Base-by-base conservation (phyloP, 2,888 invertebrate genomes). In the Blastobasis adustella region DNA sequence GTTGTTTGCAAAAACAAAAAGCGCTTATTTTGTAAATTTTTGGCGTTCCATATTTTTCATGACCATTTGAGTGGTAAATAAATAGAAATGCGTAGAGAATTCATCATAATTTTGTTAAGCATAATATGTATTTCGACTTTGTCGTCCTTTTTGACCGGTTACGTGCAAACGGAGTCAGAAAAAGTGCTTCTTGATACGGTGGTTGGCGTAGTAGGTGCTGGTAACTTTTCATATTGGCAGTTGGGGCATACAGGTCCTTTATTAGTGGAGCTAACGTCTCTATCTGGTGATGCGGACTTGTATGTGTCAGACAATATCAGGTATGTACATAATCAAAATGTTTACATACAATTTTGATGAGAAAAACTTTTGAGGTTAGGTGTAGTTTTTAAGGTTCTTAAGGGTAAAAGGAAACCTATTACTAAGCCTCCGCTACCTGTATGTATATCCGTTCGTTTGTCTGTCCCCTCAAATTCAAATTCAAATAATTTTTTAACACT, bases 201-300 rank as follows among this genome's bases (percentile, higher is more conserved):
- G 0, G 66, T 70, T 0, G 87, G 88, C 0, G 61, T 65, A 0
- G 87, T 88, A 0, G 81, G 82, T 0, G 83, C 83, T 1, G 88
- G 88, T 0, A 87, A 87, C 67, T 86, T 85, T 58, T 83, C 88
- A 0, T 88, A 84, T 52, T 88, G 87, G 88, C 85, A 86, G 63
- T 62, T 85, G 6, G 81, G 80, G 0, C 82, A 87, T 43, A 63
- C 64, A 0, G 87, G 88, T 1, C 81, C 80, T 10, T 47, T 88
- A 43, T 52, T 79, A 37, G 73, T 88, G 0, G 86, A 87, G 60
- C 51, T 88, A 7, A 81, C 75, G 0, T 82, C 86, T 2, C 10
- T 84, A 40, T 58, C 71, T 0, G 88, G 88, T 4, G 88, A 88
- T 52, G 88, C 87, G 0, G 88, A 88, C 53, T 70, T 88, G 6